These are phyloP conservation scores for Salvelinus fontinalis DNA, from an alignment of 2,113 vertebrate genomes.

Conservation along the genomic window DNA sequence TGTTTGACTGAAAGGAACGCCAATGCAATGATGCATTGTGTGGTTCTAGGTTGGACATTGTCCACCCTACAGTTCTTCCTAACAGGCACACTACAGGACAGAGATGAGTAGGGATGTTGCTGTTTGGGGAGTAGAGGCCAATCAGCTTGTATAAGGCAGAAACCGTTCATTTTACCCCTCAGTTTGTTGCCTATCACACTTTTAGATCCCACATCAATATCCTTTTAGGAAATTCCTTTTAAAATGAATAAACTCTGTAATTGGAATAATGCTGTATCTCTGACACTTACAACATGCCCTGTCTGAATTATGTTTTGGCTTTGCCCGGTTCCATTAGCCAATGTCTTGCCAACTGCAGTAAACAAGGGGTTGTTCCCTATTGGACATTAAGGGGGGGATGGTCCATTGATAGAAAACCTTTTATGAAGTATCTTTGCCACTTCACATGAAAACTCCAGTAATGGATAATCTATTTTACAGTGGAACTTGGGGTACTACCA, in stretches of 20 bases:
- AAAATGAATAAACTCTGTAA: background rate
- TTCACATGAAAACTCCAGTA: no score
- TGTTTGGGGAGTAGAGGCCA: no score
- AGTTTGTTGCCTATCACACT: background rate
- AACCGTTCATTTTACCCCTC: background rate
- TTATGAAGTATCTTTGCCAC: no score
- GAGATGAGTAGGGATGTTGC: no score
- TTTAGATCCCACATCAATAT: background rate
- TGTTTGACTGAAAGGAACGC: no score
- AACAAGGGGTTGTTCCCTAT: background rate
- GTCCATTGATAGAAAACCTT: background rate
- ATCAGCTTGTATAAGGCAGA: background rate
- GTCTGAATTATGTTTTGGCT: background rate
- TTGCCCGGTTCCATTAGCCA: background rate
- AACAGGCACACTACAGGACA: no score
- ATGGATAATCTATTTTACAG: no score
- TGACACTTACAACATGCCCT: background rate
- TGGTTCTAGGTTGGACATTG: no score
- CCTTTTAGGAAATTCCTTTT: background rate
- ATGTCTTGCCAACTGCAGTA: background rate
- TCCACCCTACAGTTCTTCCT: no score
- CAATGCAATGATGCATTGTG: no score
- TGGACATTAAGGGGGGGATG: background rate
- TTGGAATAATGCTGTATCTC: background rate
- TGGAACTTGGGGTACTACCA: no score